phyloP scores from a whole-genome alignment of 2,888 invertebrate species.

The Ferrisia virgata region DNA sequence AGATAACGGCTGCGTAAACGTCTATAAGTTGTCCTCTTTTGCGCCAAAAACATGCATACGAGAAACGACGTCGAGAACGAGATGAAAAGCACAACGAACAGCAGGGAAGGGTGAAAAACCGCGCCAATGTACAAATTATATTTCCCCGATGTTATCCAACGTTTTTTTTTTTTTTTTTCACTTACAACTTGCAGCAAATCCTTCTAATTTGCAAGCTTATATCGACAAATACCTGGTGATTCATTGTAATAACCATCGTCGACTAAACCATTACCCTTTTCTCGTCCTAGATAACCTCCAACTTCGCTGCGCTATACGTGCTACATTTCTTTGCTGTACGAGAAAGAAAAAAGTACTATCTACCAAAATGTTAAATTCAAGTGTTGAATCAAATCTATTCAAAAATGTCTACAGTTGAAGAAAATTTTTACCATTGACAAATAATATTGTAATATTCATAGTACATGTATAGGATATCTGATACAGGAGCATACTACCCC shows the following conservation, averaged over 20 bases:
- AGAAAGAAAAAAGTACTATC: background rate
- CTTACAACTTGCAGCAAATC: background rate
- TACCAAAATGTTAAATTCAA: too few species aligned
- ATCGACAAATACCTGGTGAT: slow-evolving; percentile 18
- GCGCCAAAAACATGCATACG: slow-evolving; percentile 4
- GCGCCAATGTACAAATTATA: background rate
- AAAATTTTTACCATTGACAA: too few species aligned
- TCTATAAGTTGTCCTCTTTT: slow-evolving; percentile 29
- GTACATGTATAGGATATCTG: too few species aligned
- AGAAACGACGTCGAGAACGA: background rate
- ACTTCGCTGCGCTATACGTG: background rate
- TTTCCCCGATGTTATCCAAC: background rate
- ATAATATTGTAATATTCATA: too few species aligned
- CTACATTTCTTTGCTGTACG: background rate
- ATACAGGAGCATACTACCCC: too few species aligned
- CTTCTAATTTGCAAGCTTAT: slow-evolving; percentile 10
- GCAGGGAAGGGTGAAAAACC: background rate
- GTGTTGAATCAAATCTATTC: background rate
- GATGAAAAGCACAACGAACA: background rate
- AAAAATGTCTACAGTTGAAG: background rate
- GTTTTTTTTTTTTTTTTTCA: background rate
- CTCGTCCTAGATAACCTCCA: background rate
- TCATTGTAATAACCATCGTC: background rate
- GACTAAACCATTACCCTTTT: background rate
- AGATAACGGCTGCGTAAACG: slow-evolving; percentile 19